A percentile compares a stretch with the other conserved stretches of the same genome.
These are phyloP conservation scores for Mesorhabditis spiculigera DNA, from an alignment of 2,888 invertebrate genomes.

Conservation along the genomic window DNA sequence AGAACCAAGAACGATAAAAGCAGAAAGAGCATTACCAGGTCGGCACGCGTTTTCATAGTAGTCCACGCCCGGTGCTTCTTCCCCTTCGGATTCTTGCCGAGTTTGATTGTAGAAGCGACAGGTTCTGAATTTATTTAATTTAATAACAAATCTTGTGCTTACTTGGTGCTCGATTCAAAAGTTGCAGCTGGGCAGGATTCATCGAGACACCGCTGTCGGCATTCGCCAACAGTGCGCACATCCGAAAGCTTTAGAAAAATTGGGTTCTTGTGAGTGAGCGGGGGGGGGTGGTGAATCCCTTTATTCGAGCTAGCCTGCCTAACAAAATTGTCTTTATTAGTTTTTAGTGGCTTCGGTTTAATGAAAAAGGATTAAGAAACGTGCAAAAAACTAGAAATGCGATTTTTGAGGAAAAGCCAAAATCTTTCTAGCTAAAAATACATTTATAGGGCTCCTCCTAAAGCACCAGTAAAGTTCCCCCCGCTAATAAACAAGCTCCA, in stretches of 20 bases:
- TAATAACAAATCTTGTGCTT: not conserved
- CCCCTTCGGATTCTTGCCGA: constrained; percentile 11
- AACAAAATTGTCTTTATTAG: too few relatives aligned
- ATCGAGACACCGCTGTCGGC: not conserved
- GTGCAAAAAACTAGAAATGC: too few relatives aligned
- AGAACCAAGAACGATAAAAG: too few relatives aligned
- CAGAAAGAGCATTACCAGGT: constrained; percentile 56
- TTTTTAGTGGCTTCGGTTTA: too few relatives aligned
- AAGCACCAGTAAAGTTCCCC: too few relatives aligned
- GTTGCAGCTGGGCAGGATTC: not conserved
- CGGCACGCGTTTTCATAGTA: constrained; percentile 65
- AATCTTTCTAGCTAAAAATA: too few relatives aligned
- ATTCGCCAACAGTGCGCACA: not conserved
- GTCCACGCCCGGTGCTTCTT: constrained; percentile 56
- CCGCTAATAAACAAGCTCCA: too few relatives aligned
- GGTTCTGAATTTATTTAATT: not conserved
- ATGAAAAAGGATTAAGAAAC: too few relatives aligned
- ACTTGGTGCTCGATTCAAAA: not conserved
- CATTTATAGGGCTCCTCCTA: too few relatives aligned
- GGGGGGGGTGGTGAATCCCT: too few relatives aligned
- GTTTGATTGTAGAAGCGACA: constrained; percentile 12
- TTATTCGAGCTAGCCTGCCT: too few relatives aligned
- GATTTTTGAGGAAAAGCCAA: too few relatives aligned
- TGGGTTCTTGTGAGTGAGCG: not conserved
- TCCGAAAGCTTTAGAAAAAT: not conserved